Conservation (phyloP, 2,888 invertebrate species). For the Sphecodes monilicornis region DNA sequence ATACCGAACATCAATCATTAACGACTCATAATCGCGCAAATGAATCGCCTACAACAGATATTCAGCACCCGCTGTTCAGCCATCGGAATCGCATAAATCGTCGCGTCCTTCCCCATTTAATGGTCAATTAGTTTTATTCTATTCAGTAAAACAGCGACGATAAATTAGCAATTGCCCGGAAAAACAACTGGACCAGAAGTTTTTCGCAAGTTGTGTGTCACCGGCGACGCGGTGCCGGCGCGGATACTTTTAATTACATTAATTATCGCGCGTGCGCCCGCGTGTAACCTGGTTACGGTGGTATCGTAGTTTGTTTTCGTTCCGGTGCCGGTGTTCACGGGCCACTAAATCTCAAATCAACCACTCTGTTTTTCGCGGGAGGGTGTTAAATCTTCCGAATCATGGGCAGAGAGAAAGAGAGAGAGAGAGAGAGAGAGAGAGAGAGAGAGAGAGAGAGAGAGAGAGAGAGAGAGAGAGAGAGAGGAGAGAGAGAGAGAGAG, state of each 20-base stretch:
- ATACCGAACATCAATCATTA: not conserved
- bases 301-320: constrained; percentile 66
- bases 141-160: not conserved
- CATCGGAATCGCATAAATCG: not conserved
- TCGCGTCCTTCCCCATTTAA: not conserved
- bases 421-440: not conserved
- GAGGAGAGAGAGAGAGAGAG: not conserved
- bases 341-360: constrained; percentile 65
- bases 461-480: too few relatives aligned
- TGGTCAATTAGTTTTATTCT: constrained; percentile 10
- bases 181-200: constrained; percentile 31
- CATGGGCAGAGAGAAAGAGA: not conserved
- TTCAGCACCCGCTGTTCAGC: not conserved
- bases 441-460: not conserved
- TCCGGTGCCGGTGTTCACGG: constrained; percentile 50
- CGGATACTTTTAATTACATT: constrained; percentile 68
- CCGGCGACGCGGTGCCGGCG: constrained; percentile 32
- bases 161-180: constrained; percentile 43
- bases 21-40: constrained; percentile 1
- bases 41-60: not conserved
- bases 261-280: constrained; percentile 63
- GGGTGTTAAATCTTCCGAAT: constrained; percentile 52
- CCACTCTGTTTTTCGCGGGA: constrained; percentile 67
- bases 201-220: constrained; percentile 31
- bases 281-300: constrained; percentile 58